Percentiles rank a stretch among this genome's conserved stretches.
phyloP scores from a whole-genome alignment of 2,113 vertebrate species.

The Monarcha castaneiventris region DNA sequence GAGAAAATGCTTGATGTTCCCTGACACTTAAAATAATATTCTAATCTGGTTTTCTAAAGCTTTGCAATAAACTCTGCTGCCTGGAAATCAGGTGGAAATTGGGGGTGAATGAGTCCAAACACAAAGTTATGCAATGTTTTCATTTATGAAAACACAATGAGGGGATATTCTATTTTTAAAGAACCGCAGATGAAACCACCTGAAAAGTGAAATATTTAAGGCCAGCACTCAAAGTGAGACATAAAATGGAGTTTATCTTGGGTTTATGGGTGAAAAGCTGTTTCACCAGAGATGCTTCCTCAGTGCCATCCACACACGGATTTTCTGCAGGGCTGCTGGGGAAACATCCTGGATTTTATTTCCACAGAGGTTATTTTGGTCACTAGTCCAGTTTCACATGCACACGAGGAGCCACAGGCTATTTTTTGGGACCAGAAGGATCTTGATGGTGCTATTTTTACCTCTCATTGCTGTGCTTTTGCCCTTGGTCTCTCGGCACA shows the following conservation, averaged over 20 bases:
- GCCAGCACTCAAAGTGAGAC: neutral
- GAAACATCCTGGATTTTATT: neutral
- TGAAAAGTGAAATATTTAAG: neutral
- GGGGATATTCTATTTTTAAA: neutral
- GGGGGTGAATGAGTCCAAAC: neutral
- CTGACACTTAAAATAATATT: neutral
- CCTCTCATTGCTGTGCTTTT: neutral
- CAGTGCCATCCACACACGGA: rapidly evolving
- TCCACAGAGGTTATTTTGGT: neutral
- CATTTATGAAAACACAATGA: neutral
- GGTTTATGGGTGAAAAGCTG: neutral
- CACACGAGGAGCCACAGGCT: neutral
- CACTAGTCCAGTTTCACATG: neutral
- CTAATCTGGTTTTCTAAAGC: neutral
- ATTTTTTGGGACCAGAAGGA: neutral
- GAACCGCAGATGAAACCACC: neutral
- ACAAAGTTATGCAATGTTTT: neutral
- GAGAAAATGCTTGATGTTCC: neutral
- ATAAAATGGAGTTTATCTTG: neutral
- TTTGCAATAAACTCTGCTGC: neutral
- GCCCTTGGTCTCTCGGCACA: neutral
- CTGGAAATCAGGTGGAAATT: neutral
- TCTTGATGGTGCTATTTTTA: constrained; percentile 21
- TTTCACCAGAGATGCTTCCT: neutral
- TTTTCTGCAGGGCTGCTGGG: neutral